Evolutionary conservation across 2,888 invertebrate species (phyloP), one percentile per base, ranked within the genome.

Genomic region (Meloe dianella): DNA sequence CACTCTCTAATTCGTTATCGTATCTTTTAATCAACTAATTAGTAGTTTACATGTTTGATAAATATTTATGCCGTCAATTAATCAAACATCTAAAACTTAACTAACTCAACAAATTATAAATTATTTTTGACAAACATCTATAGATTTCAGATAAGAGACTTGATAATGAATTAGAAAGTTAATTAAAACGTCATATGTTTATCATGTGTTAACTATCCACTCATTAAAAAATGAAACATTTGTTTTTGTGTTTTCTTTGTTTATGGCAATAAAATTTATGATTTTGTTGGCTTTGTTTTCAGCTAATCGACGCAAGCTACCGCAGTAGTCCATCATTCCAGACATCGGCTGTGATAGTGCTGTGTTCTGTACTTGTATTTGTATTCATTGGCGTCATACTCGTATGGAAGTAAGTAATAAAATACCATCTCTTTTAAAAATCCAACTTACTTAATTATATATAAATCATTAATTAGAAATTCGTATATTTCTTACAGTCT

Each of bases 241-340:
- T 24, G 54, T 54, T 54, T 22, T 24, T 54, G 8, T 54, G 27
- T 24, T 54, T 6, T 24, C 4, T 51, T 51, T 12, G 22, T 24
- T n/a, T 41, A 8, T 41, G 6, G 41, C n/a, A 41, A 41, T 41
- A 41, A 27, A 63, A 32, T 57, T 71, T 64, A 71, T 63, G 20
- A 66, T 67, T 75, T 75, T 79, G 66, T 69, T 66, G 61, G 22
- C 82, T 81, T 83, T 80, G 78, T 77, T 90, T 90, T 9, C 92
- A 94, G 94, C 91, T 93, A 86, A 91, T 94, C 85, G 93, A 94
- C 86, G 93, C 93, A 74, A 93, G 93, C 86, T 92, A 93, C 85
- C 92, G 93, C 85, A 92, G 90, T 84, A 92, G 92, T 81, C 93
- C 93, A 75, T 92, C 93, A 73, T 86, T 94, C 77, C 93, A 93